Percentiles rank a stretch among this genome's conserved stretches.
Evolutionary conservation across 2,797 vertebrate genomes (phyloP).

Genomic region (Phoeniculus purpureus): DNA sequence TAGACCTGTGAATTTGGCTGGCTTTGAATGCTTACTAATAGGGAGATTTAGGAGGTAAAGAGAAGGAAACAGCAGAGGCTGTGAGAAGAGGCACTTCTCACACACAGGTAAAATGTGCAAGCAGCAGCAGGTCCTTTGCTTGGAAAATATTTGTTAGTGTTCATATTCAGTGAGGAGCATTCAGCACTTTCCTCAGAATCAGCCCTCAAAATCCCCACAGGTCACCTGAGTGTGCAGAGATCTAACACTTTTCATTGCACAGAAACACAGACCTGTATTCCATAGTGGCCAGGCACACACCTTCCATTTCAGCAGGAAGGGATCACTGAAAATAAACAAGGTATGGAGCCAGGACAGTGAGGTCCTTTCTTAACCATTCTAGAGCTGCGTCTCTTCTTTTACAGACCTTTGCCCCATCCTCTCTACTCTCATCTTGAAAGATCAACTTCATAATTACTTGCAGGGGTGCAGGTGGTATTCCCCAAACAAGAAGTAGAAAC

Average conservation of each 20-base stretch:
- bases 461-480: not conserved
- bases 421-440: not conserved
- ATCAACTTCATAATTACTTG: not conserved
- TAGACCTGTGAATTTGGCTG: not conserved
- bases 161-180: not conserved
- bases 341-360: fast-evolving
- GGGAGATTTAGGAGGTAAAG: not conserved
- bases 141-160: not conserved
- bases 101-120: not conserved
- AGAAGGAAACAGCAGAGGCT: not conserved
- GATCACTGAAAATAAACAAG: not conserved
- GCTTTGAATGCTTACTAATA: not conserved
- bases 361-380: not conserved
- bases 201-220: not conserved
- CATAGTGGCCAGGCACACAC: not conserved
- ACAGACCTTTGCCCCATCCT: not conserved
- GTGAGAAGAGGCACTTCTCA: not conserved
- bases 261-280: not conserved
- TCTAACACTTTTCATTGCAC: not conserved
- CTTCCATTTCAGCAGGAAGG: not conserved
- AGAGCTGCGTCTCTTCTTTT: not conserved
- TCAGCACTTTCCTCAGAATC: not conserved
- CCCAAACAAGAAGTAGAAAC: not conserved
- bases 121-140: not conserved
- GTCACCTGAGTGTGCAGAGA: not conserved